These are phyloP conservation scores for Aphelinus certus DNA, from an alignment of 1,140 invertebrate species.

Conservation along the genomic window DNA sequence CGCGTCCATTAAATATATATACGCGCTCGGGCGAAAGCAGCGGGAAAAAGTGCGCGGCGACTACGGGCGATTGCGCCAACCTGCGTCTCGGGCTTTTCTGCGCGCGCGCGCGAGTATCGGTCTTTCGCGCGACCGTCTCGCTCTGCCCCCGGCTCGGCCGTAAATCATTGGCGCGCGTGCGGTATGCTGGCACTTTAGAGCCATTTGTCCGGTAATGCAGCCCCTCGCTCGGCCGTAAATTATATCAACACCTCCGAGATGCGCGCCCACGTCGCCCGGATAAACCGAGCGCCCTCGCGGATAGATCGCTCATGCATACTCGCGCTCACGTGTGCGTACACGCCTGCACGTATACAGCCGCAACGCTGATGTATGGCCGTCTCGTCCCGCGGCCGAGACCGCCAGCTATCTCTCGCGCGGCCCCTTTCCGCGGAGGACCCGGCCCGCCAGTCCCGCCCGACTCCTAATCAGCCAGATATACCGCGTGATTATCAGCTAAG, in stretches of 20 bases:
- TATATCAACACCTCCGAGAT: constrained; percentile 59
- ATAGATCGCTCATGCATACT: no score
- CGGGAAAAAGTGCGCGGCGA: neutral
- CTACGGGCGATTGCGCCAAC: constrained; percentile 9
- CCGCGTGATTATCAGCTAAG: no score
- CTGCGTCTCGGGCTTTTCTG: neutral
- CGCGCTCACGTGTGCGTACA: no score
- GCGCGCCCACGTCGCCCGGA: constrained; percentile 47
- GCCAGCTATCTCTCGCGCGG: no score
- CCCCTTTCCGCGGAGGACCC: no score
- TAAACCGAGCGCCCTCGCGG: constrained; percentile 10
- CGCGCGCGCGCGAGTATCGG: no score
- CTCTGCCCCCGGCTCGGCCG: neutral
- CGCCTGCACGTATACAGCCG: no score
- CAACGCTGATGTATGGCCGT: no score
- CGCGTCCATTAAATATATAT: neutral
- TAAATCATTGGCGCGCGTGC: constrained; percentile 9
- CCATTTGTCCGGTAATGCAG: constrained; percentile 28
- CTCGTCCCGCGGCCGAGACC: no score
- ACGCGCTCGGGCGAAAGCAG: neutral
- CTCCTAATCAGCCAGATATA: no score
- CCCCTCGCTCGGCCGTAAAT: constrained; percentile 51
- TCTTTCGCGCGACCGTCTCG: no score
- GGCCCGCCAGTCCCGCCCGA: no score
- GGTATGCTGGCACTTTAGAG: constrained; percentile 17